These are phyloP conservation scores for Diadromus collaris DNA, from an alignment of 2,888 invertebrate species.

Conservation along the genomic window DNA sequence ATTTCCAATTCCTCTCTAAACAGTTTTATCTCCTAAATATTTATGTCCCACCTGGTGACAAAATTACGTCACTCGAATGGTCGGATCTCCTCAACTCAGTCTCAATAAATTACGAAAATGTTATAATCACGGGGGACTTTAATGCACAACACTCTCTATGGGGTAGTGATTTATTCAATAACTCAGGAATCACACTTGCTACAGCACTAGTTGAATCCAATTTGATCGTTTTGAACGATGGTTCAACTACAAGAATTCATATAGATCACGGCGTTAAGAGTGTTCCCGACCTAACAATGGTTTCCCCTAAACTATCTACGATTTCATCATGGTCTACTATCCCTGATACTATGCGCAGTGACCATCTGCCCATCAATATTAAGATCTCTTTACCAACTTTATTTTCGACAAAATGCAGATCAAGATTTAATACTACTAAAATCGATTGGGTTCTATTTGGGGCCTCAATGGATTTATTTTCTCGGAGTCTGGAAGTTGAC, in stretches of 20 bases:
- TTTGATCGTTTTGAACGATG: slow-evolving; percentile 1
- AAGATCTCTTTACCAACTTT: neutral
- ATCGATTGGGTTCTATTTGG: neutral
- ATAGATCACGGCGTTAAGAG: slow-evolving; percentile 1
- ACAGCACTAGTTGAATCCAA: neutral
- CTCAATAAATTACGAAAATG: neutral
- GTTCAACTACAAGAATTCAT: slow-evolving; percentile 7
- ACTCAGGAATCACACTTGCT: neutral
- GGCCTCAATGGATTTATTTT: neutral
- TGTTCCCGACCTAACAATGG: slow-evolving; percentile 1
- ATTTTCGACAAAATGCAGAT: neutral
- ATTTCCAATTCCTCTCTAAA: slow-evolving; percentile 6
- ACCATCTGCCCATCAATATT: slow-evolving; percentile 9
- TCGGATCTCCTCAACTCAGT: neutral
- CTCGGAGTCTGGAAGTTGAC: neutral
- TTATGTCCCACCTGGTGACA: neutral
- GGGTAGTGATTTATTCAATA: neutral
- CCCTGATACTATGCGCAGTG: neutral
- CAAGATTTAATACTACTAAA: slow-evolving; percentile 1
- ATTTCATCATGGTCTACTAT: neutral
- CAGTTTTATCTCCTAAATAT: slow-evolving; percentile 2
- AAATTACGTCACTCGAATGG: neutral
- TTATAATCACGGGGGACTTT: neutral
- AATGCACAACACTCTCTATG: neutral
- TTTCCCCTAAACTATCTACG: neutral